These are phyloP conservation scores for Sesia bembeciformis DNA, from an alignment of 2,888 invertebrate species.

Conservation along the genomic window DNA sequence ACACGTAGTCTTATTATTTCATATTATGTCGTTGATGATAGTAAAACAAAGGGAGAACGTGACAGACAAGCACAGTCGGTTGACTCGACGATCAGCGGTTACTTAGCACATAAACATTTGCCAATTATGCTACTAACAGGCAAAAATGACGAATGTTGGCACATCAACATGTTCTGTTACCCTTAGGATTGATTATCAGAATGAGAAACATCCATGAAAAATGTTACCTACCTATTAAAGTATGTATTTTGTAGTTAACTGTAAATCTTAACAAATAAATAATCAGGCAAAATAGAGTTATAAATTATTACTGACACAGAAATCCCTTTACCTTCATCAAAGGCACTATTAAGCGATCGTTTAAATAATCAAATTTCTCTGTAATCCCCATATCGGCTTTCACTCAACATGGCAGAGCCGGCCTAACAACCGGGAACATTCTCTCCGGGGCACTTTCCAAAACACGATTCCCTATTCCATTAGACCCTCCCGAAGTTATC, in stretches of 20 bases:
- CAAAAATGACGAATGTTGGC: too few relatives aligned
- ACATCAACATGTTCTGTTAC: too few relatives aligned
- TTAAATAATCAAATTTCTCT: conserved; percentile 58
- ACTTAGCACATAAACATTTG: too few relatives aligned
- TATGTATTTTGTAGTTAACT: neutral
- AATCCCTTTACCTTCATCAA: neutral
- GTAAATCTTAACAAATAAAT: conserved; percentile 4
- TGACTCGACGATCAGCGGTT: too few relatives aligned
- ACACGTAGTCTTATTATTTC: too few relatives aligned
- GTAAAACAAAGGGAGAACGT: too few relatives aligned
- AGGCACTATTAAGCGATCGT: conserved; percentile 34
- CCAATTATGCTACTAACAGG: too few relatives aligned
- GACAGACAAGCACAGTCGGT: too few relatives aligned
- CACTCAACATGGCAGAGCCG: conserved; percentile 47
- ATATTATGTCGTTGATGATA: too few relatives aligned
- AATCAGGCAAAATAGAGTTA: conserved; percentile 35
- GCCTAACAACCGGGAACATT: conserved; percentile 59
- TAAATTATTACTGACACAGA: neutral
- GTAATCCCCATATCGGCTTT: conserved; percentile 65
- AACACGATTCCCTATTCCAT: conserved; percentile 72
- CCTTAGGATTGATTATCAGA: too few relatives aligned
- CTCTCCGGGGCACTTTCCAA: conserved; percentile 67
- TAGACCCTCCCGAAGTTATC: conserved; percentile 70
- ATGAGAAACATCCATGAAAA: too few relatives aligned
- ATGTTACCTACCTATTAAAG: too few relatives aligned